These are phyloP conservation scores for Melangyna quadrimaculata DNA, from an alignment of 2,888 invertebrate genomes.

Conservation along the genomic window DNA sequence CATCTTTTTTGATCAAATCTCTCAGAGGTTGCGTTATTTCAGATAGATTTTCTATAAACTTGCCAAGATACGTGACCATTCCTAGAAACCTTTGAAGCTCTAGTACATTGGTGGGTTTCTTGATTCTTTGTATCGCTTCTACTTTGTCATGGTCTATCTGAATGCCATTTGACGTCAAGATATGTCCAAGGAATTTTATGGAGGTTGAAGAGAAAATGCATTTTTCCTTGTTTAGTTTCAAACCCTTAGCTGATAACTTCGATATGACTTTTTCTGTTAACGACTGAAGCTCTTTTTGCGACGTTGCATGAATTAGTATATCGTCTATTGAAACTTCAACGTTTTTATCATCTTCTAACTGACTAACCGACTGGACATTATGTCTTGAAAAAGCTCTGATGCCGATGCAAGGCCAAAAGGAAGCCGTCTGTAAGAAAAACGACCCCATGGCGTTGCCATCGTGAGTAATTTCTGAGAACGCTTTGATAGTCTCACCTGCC, in stretches of 20 bases:
- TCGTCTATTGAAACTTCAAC: no score
- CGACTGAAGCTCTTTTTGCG: no score
- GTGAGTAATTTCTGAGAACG: not conserved
- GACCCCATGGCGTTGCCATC: not conserved
- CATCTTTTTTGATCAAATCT: not conserved
- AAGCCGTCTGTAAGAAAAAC: not conserved
- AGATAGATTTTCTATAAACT: no score
- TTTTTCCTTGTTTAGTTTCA: not conserved
- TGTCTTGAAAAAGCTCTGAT: no score
- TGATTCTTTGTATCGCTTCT: not conserved
- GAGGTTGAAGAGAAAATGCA: not conserved
- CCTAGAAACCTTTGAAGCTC: not conserved
- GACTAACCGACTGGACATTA: not conserved
- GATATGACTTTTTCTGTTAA: no score
- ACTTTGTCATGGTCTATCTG: not conserved
- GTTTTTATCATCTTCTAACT: not conserved
- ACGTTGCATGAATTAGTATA: no score
- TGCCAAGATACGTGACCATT: conserved; percentile 1
- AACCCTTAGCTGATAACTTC: no score
- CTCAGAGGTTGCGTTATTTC: no score
- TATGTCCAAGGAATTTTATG: not conserved
- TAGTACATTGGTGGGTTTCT: not conserved
- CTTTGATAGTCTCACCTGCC: not conserved
- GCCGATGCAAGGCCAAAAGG: no score
- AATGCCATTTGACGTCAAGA: not conserved